These are phyloP conservation scores for Ellobius talpinus DNA, from an alignment of 2,113 vertebrate species.

Conservation along the genomic window DNA sequence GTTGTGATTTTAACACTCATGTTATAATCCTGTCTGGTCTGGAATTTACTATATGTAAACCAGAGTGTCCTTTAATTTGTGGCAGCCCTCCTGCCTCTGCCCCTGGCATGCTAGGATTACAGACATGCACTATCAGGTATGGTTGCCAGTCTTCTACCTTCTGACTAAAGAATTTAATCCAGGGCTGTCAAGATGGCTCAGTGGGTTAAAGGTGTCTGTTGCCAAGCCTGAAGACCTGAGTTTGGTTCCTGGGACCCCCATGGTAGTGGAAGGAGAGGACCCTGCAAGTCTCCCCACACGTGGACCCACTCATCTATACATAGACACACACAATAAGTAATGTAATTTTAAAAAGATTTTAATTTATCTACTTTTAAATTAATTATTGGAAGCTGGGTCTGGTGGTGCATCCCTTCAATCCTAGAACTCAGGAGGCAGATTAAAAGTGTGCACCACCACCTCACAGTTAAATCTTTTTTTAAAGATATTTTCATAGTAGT, in stretches of 20 bases:
- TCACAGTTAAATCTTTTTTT: not conserved
- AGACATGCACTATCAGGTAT: not conserved
- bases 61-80: not conserved
- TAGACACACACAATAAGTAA: not conserved
- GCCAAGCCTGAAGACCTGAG: not conserved
- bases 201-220: not conserved
- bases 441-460: not conserved
- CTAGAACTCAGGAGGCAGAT: no score
- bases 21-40: not conserved
- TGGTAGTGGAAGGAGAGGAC: not conserved
- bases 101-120: not conserved
- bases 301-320: not conserved
- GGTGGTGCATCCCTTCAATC: no score
- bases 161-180: not conserved
- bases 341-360: not conserved
- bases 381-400: not conserved
- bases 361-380: constrained; percentile 10
- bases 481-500: not conserved
- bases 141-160: not conserved
- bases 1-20: not conserved
- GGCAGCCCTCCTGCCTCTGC: not conserved
- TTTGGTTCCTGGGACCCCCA: not conserved
- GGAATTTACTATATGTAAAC: not conserved
- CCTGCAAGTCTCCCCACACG: not conserved
- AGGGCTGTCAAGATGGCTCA: not conserved